Conservation (phyloP, 2,797 vertebrate genomes). For the Poeciliopsis gracilis region DNA sequence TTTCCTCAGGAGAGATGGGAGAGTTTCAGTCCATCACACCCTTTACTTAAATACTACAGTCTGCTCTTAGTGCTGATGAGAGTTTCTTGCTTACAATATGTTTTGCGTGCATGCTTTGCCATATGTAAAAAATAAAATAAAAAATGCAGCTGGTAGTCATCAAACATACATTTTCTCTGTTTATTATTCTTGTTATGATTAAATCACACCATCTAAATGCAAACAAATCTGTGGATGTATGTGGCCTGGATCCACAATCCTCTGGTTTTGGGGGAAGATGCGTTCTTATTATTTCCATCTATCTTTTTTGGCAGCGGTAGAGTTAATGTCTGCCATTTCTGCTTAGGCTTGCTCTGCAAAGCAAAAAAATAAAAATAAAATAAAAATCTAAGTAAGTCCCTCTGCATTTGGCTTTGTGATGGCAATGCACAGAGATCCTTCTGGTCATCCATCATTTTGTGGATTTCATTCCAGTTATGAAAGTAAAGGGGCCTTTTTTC, state of each 20-base stretch:
- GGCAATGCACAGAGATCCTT: neutral
- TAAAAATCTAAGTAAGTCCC: neutral
- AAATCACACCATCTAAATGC: neutral
- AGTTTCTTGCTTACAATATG: neutral
- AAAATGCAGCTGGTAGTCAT: neutral
- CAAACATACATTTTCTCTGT: neutral
- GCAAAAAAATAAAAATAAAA: neutral
- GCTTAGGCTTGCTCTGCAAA: neutral
- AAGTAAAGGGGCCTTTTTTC: neutral
- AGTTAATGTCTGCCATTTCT: neutral
- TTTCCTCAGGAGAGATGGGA: neutral
- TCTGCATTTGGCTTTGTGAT: neutral
- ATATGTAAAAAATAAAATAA: neutral
- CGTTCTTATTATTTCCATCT: neutral
- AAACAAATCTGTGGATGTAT: neutral
- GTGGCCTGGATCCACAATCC: neutral
- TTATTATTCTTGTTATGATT: neutral
- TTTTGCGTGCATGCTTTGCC: neutral
- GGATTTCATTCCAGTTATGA: neutral
- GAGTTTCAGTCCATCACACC: neutral
- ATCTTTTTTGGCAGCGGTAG: neutral
- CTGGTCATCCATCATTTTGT: neutral
- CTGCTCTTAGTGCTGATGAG: neutral
- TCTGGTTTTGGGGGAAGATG: neutral
- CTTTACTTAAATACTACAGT: neutral